Conservation (phyloP, 2,888 invertebrate species). For the Uropetala carovei region DNA sequence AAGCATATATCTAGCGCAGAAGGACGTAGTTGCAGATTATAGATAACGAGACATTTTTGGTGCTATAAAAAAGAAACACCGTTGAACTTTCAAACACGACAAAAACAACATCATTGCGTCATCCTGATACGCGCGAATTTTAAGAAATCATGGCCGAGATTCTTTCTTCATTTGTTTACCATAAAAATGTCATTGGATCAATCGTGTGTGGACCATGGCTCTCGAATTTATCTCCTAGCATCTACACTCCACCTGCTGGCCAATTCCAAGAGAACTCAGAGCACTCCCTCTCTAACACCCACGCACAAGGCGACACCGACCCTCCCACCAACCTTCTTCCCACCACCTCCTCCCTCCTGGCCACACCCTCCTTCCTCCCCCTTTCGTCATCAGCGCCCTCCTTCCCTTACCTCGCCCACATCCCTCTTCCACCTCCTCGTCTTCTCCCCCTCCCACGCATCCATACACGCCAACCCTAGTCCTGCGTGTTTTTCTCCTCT, state of each 20-base stretch:
- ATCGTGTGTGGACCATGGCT: background rate
- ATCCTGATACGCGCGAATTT: background rate
- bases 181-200: background rate
- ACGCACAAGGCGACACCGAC: background rate
- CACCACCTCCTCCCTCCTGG: background rate
- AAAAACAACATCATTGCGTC: background rate
- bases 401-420: conserved; percentile 7
- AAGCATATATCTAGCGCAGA: no score
- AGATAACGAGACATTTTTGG: no score
- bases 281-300: background rate
- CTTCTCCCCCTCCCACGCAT: no score
- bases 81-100: no score
- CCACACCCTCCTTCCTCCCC: background rate
- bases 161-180: conserved; percentile 16
- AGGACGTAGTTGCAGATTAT: no score
- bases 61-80: no score
- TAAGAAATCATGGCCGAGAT: background rate
- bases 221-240: background rate
- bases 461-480: background rate
- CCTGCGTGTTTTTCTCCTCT: conserved; percentile 6
- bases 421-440: background rate
- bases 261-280: background rate
- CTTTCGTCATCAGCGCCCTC: background rate
- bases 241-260: conserved; percentile 1
- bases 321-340: background rate